Conservation (phyloP, 1,140 invertebrate species). For the Heterodera carotae region DNA sequence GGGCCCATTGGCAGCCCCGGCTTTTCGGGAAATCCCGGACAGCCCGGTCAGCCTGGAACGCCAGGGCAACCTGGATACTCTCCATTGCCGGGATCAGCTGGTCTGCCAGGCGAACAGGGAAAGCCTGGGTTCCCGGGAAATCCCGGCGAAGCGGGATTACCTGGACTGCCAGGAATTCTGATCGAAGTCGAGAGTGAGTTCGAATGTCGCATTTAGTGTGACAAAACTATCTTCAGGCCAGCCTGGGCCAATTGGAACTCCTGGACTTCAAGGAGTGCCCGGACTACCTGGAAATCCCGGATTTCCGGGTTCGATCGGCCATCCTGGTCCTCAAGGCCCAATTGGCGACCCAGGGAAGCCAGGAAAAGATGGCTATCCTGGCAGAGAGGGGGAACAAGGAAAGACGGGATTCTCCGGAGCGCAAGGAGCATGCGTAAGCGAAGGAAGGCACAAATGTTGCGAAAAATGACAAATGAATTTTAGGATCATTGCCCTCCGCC, state of each 20-base stretch:
- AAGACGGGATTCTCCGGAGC: background rate
- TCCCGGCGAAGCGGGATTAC: conserved; percentile 11
- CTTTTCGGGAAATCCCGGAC: conserved; percentile 15
- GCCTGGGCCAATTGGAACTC: background rate
- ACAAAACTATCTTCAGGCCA: background rate
- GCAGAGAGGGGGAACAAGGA: background rate
- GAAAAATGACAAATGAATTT: background rate
- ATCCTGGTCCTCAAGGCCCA: conserved; percentile 20
- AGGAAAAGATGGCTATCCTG: conserved; percentile 2
- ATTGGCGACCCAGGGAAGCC: conserved; percentile 8
- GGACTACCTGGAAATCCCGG: conserved; percentile 14
- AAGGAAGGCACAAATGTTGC: background rate
- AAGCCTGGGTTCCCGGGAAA: conserved; percentile 15
- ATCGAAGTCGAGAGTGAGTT: conserved; percentile 12
- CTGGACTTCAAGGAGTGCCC: conserved; percentile 10
- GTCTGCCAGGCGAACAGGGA: conserved; percentile 8
- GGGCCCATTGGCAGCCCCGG: background rate
- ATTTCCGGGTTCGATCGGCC: background rate
- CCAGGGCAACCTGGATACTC: background rate
- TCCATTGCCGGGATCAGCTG: background rate
- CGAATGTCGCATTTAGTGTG: background rate
- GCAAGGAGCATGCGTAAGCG: background rate
- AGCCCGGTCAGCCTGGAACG: conserved; percentile 4
- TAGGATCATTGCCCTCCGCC: conserved; percentile 7
- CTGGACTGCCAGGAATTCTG: conserved; percentile 15